A percentile compares a stretch with the other conserved stretches of the same genome.
Conservation (phyloP, 2,113 vertebrate genomes). For the Ageneiosus marmoratus region DNA sequence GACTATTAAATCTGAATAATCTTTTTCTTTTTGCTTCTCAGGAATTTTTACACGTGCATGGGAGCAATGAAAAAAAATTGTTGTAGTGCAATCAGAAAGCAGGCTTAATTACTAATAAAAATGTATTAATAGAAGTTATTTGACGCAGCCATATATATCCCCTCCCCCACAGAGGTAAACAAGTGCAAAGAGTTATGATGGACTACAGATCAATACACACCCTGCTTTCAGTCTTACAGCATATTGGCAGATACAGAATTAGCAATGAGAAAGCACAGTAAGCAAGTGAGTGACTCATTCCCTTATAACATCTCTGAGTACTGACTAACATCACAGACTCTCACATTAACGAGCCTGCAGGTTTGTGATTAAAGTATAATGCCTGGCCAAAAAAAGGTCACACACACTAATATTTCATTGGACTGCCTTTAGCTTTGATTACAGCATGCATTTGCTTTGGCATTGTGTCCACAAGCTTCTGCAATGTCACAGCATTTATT, state of each 20-base stretch:
- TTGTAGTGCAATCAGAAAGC: neutral
- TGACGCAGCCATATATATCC: neutral
- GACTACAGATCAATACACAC: neutral
- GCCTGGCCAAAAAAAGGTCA: too few relatives aligned
- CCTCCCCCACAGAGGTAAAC: neutral
- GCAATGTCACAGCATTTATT: too few relatives aligned
- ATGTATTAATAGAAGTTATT: neutral
- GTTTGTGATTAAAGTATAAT: conserved; percentile 31
- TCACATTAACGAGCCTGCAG: conserved; percentile 27
- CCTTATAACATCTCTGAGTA: neutral
- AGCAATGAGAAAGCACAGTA: neutral
- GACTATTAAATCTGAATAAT: neutral
- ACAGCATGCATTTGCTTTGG: too few relatives aligned
- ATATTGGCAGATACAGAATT: neutral
- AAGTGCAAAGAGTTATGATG: neutral
- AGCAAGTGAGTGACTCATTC: neutral
- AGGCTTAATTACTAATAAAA: neutral
- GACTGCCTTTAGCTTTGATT: too few relatives aligned
- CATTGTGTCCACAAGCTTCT: too few relatives aligned
- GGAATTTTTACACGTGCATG: neutral
- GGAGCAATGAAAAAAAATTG: neutral
- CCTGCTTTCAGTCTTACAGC: neutral
- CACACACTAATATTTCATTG: too few relatives aligned
- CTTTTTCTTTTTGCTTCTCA: neutral
- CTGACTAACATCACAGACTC: conserved; percentile 20